Conservation (phyloP, 2,797 vertebrate species). For the Chrosomus eos region DNA sequence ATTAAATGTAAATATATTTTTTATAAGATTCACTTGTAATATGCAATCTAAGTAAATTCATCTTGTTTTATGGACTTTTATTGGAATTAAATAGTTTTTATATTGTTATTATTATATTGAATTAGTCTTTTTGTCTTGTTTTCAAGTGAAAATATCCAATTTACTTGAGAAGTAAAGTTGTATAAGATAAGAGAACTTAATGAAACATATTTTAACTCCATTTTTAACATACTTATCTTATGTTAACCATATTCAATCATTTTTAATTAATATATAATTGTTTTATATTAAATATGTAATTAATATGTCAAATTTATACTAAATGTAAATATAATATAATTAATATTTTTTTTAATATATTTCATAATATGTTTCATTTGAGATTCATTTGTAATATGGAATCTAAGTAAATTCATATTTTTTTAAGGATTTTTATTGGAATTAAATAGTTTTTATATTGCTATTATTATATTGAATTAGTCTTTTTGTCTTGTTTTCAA, state of each 20-base stretch:
- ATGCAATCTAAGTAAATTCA: neutral
- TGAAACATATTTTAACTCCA: too few species aligned
- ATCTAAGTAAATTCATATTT: neutral
- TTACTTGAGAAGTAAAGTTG: neutral
- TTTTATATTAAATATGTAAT: too few species aligned
- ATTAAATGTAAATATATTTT: neutral
- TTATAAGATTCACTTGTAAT: neutral
- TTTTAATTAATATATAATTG: too few species aligned
- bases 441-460: neutral
- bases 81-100: neutral
- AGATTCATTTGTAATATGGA: neutral
- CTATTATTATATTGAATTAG: neutral
- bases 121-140: neutral
- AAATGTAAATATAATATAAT: too few species aligned
- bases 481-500: neutral
- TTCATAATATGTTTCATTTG: too few species aligned
- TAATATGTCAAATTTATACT: too few species aligned
- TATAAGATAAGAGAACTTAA: neutral
- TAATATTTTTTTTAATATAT: too few species aligned
- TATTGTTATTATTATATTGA: neutral
- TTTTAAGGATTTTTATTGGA: neutral
- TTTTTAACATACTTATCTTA: neutral
- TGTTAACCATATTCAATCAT: too few species aligned
- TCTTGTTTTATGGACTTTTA: neutral
- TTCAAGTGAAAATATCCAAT: neutral